Percentiles rank a stretch among this genome's conserved stretches.
Evolutionary conservation across 2,113 vertebrate species (phyloP).

Genomic region (Theristicus caerulescens): DNA sequence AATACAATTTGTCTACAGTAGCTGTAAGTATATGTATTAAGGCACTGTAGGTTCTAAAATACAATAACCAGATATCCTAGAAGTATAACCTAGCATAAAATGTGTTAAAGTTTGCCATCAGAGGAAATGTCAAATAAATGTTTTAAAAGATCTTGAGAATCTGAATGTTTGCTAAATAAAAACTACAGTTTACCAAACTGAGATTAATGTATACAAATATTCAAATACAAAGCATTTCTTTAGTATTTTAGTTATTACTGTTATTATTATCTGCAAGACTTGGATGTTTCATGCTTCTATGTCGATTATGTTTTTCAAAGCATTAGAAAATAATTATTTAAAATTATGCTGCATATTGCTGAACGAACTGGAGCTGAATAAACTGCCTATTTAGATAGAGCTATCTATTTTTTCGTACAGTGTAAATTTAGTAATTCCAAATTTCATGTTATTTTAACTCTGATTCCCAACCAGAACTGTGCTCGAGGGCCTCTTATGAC

Average conservation of each 20-base stretch:
- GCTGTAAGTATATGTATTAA: background rate
- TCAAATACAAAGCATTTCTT: background rate
- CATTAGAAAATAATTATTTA: slow-evolving; percentile 7
- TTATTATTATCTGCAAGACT: background rate
- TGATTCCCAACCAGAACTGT: background rate
- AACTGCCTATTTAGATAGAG: background rate
- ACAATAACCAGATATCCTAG: background rate
- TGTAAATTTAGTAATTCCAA: background rate
- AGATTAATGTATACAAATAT: background rate
- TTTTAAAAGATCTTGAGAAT: background rate
- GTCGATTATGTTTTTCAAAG: background rate
- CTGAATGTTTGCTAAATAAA: background rate
- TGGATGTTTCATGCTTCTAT: background rate
- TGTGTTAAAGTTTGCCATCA: background rate
- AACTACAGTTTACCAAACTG: background rate
- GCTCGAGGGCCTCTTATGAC: background rate
- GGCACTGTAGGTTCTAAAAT: background rate
- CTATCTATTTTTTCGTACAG: background rate
- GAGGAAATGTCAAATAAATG: background rate
- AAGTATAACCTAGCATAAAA: background rate
- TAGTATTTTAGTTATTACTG: background rate
- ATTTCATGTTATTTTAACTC: background rate
- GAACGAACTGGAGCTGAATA: background rate
- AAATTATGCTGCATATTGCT: background rate
- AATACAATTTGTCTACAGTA: background rate